phyloP scores from a whole-genome alignment of 2,113 vertebrate genomes.

The Tapirus terrestris region DNA sequence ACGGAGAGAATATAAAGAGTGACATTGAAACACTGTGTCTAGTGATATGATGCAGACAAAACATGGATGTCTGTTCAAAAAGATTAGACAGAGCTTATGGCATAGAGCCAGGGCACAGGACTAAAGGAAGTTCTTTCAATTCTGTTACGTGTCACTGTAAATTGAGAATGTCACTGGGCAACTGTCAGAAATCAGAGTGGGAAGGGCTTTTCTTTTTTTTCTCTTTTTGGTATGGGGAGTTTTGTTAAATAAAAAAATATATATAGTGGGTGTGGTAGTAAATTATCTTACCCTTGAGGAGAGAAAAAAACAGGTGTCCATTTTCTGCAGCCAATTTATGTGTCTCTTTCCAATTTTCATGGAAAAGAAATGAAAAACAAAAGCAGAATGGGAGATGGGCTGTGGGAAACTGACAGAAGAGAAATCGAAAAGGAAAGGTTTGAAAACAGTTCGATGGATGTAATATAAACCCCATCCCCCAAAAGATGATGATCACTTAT shows the following conservation, averaged over 20 bases:
- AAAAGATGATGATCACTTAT: background rate
- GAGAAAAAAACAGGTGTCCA: background rate
- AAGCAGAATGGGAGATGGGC: background rate
- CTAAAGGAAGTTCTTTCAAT: slow-evolving; percentile 8
- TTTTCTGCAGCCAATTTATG: background rate
- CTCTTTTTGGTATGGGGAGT: background rate
- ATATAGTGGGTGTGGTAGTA: background rate
- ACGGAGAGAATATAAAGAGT: background rate
- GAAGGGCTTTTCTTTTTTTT: background rate
- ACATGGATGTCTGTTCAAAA: background rate
- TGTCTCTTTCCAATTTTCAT: slow-evolving; percentile 40
- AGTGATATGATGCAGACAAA: background rate
- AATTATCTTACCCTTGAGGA: background rate
- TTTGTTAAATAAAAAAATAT: slow-evolving; percentile 39
- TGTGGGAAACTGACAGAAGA: background rate
- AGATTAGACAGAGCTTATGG: slow-evolving; percentile 14
- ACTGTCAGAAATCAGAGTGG: slow-evolving; percentile 26
- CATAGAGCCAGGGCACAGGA: background rate
- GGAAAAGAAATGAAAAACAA: slow-evolving; percentile 31
- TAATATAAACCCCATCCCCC: background rate
- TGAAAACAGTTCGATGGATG: background rate
- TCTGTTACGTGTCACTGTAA: slow-evolving; percentile 12
- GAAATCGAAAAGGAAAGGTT: background rate
- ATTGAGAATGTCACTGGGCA: background rate
- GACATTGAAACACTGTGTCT: background rate